A percentile compares a stretch with the other conserved stretches of the same genome.
Evolutionary conservation across 2,113 vertebrate species (phyloP).

Genomic region (Eretmochelys imbricata): DNA sequence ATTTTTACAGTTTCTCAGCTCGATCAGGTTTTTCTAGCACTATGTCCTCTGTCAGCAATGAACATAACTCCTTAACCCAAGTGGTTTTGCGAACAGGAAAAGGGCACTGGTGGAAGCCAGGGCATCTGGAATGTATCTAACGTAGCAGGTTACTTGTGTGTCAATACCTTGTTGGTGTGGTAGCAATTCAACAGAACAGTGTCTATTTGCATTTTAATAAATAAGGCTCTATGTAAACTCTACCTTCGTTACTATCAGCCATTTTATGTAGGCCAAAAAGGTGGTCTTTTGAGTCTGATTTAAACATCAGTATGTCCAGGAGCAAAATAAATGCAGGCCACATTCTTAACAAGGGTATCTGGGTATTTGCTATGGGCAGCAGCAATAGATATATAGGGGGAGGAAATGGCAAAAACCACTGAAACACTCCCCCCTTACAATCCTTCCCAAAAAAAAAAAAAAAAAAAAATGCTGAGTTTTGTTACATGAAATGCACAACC

Average conservation of each 20-base stretch:
- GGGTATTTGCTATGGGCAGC: not conserved
- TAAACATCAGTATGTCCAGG: not conserved
- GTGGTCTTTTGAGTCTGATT: not conserved
- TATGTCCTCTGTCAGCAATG: not conserved
- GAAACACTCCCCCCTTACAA: not conserved
- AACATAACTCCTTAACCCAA: not conserved
- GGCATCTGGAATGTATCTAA: accelerated
- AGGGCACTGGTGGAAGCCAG: not conserved
- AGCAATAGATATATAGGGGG: not conserved
- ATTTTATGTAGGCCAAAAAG: not conserved
- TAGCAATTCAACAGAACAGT: not conserved
- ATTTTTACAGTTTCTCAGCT: not conserved
- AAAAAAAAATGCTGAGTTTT: not conserved
- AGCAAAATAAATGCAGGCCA: not conserved
- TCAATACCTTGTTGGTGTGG: accelerated
- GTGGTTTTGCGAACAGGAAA: not conserved
- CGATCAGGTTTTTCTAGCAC: not conserved
- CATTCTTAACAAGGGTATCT: not conserved
- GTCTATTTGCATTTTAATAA: not conserved
- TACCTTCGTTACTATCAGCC: not conserved
- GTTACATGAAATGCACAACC: not conserved
- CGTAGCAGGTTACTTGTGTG: not conserved
- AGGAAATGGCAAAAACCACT: not conserved
- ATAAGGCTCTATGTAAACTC: not conserved
- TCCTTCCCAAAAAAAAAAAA: not conserved